Conservation (phyloP, 2,113 vertebrate species). For the Guaruba guarouba region DNA sequence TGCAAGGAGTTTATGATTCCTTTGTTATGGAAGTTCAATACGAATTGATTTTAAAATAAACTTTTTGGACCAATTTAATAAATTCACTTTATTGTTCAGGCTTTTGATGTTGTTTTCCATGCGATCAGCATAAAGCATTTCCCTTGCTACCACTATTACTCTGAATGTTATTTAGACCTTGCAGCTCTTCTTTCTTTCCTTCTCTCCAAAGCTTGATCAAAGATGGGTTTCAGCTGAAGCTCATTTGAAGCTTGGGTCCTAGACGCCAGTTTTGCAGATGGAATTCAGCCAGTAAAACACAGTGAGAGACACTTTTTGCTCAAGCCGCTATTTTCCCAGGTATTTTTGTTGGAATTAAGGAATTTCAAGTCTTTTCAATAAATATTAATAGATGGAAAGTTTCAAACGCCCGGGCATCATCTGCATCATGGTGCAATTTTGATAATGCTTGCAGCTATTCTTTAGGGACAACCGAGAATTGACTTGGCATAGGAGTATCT, state of each 20-base stretch:
- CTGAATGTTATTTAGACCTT: neutral
- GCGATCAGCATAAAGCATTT: constrained; percentile 25
- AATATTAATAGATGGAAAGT: neutral
- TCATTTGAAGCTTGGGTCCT: neutral
- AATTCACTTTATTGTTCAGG: constrained; percentile 29
- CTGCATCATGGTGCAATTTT: neutral
- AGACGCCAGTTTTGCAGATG: neutral
- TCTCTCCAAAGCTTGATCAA: neutral
- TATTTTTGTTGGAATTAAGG: neutral
- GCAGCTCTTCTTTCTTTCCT: neutral
- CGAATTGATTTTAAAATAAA: constrained; percentile 52
- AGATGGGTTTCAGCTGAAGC: neutral
- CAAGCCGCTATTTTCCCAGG: neutral
- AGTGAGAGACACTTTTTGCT: neutral
- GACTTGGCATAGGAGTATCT: neutral
- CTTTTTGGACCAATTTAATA: constrained; percentile 13
- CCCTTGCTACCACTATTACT: neutral
- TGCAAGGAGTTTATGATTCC: constrained; percentile 52
- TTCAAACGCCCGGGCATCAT: neutral
- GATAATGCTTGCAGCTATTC: neutral
- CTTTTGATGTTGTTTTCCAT: constrained; percentile 40
- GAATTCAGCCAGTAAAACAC: neutral
- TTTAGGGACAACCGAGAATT: neutral
- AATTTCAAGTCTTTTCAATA: neutral
- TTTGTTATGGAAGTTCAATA: constrained; percentile 41